Evolutionary conservation across 1,140 invertebrate genomes (phyloP).

Genomic region (Bombus picipes): DNA sequence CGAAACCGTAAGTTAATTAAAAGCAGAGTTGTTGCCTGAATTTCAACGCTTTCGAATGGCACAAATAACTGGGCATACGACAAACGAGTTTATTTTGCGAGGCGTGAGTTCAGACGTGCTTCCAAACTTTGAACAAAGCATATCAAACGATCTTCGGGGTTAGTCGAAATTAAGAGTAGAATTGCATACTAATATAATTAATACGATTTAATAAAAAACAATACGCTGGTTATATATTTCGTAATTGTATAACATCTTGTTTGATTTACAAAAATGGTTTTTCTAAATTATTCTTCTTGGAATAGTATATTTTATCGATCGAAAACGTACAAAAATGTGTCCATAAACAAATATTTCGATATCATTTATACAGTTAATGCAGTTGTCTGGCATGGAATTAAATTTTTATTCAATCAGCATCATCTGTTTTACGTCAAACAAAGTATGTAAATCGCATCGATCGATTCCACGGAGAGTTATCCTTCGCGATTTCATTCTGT

Average conservation of each 20-base stretch:
- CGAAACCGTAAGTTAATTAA: neutral
- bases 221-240: neutral
- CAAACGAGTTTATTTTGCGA: neutral
- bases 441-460: neutral
- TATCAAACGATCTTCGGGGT: neutral
- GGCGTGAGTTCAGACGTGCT: neutral
- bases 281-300: neutral
- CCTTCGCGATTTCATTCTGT: neutral
- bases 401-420: neutral
- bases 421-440: neutral
- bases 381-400: neutral
- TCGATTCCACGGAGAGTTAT: neutral
- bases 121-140: neutral
- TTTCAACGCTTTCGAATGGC: conserved; percentile 1
- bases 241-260: too few species aligned
- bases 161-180: neutral
- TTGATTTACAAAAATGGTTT: neutral
- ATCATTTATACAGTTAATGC: neutral
- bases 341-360: too few species aligned
- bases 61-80: neutral
- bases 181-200: too few species aligned
- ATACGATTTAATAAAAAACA: neutral
- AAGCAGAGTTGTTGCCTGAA: neutral
- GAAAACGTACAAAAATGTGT: neutral
- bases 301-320: neutral